A percentile compares a stretch with the other conserved stretches of the same genome.
These are phyloP conservation scores for Pseudochirops corinnae DNA, from an alignment of 2,797 vertebrate species.

Conservation along the genomic window DNA sequence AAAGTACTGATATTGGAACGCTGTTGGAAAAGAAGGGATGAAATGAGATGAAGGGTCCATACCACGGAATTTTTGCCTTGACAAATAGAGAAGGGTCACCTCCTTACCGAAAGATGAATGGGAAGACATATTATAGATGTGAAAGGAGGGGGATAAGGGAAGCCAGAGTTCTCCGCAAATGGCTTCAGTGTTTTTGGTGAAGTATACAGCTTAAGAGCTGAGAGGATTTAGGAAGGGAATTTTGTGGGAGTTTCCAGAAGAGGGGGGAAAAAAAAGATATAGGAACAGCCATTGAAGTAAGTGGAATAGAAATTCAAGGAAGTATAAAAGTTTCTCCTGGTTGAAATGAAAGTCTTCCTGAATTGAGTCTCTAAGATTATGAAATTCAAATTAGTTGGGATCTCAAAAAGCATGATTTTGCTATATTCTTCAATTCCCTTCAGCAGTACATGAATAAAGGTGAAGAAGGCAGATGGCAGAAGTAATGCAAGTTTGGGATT, in stretches of 20 bases:
- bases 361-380: background rate
- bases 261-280: background rate
- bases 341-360: background rate
- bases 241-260: background rate
- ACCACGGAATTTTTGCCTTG: background rate
- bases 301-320: background rate
- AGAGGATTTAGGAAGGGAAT: background rate
- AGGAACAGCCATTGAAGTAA: background rate
- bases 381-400: background rate
- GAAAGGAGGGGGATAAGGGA: background rate
- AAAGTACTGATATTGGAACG: background rate
- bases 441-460: background rate
- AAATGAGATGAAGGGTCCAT: background rate
- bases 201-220: background rate
- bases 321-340: background rate
- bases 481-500: background rate
- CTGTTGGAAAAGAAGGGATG: background rate
- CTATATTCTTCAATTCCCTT: background rate
- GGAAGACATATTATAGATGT: background rate
- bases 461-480: background rate
- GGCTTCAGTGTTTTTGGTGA: background rate
- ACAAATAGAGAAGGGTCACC: background rate
- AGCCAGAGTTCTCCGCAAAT: background rate
- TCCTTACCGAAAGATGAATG: background rate
- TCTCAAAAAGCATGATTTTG: background rate